Base-by-base conservation (phyloP, 2,113 vertebrate species). In the Rhizomys pruinosus region DNA sequence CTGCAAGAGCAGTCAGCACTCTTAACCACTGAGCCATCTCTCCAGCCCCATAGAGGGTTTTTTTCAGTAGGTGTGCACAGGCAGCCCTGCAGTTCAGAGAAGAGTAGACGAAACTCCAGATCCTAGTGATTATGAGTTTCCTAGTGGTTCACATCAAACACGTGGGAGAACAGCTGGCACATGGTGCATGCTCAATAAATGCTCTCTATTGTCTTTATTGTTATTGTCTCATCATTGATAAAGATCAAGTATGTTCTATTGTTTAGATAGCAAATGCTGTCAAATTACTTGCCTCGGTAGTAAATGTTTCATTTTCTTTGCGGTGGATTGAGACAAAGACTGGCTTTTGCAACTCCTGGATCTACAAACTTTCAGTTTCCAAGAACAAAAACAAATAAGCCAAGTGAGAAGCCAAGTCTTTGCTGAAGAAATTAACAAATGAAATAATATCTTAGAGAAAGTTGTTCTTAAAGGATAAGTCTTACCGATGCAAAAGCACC, bases 381-480 rank as follows among this genome's bases (percentile, higher is more conserved):
- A 64, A 77, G 19, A 81, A 39, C 37, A 89, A 72, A 95, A 68
- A 23, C 23, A 91, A 37, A 77, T 77, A 91, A 94, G 22, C n/a
- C 77, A 81, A 89, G 8, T 39, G 66, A 87, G 8, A 10, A 42
- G 73, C 34, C 23, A 71, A 1, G 3, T 27, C 37, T 93, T 79
- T 85, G 29, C n/a, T 84, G 44, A 61, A 84, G 68, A 71, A 92
- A 94, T 23, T 17, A 11, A 55, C 20, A 32, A 29, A 6, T 42
- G 61, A 91, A 87, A 66, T 11, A 55, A 57, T 29, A 44, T 61
- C 29, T 84, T 86, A 74, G 71, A 76, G 91, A 89, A 85, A 80
- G 27, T 64, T 76, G 6, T 34, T 92, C 42, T 77, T 57, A 71
- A 52, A 72, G 17, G 19, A 16, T 87, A 22, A 89, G 25, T 86